Conservation (phyloP, 2,797 vertebrate genomes). For the Xerus rutilus region DNA sequence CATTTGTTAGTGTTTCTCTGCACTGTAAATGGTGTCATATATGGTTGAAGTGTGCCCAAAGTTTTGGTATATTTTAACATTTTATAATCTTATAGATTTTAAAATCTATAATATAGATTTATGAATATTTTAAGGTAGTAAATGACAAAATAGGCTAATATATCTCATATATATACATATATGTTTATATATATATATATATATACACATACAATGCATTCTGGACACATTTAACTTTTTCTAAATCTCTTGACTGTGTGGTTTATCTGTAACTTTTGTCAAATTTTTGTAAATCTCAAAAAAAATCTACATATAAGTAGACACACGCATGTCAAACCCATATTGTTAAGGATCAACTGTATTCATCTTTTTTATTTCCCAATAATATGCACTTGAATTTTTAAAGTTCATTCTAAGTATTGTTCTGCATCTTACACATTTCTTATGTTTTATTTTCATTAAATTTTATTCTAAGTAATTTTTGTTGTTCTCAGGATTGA, state of each 20-base stretch:
- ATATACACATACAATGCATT: not conserved
- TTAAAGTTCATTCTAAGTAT: not conserved
- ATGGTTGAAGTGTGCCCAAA: not conserved
- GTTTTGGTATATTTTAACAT: not conserved
- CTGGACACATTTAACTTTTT: not conserved
- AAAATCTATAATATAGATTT: not conserved
- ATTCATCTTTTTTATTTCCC: not conserved
- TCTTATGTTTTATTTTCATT: constrained; percentile 28
- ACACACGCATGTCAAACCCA: not conserved
- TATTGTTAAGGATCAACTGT: not conserved
- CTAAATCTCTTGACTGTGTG: not conserved
- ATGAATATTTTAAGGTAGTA: not conserved
- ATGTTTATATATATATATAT: not conserved
- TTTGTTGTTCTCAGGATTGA: too few species aligned
- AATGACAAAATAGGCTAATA: not conserved
- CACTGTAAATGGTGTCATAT: not conserved
- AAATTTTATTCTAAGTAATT: not conserved
- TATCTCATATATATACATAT: not conserved
- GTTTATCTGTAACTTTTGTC: not conserved
- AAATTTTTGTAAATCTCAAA: not conserved
- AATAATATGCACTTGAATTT: constrained; percentile 1
- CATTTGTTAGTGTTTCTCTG: not conserved
- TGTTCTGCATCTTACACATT: not conserved
- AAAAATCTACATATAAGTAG: not conserved
- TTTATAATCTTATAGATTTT: not conserved